Percentiles rank a stretch among this genome's conserved stretches.
phyloP scores from a whole-genome alignment of 2,797 vertebrate species.

The Nannoperca australis region DNA sequence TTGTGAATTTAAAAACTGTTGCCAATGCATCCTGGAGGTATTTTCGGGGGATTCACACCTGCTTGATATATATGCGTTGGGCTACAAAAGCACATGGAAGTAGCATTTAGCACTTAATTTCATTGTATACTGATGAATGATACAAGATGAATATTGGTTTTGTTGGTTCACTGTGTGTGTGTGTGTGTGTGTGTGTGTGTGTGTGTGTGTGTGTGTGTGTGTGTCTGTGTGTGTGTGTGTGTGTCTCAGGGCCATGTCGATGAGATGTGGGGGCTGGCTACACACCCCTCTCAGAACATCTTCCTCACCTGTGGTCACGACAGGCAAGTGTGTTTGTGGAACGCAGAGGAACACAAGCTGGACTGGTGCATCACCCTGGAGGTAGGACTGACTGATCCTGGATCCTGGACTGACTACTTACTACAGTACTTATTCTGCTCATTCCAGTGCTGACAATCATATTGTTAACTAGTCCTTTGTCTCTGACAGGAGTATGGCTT shows the following conservation, averaged over 20 bases:
- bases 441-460: not conserved
- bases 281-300: slow-evolving; percentile 88
- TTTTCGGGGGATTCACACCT: no score
- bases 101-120: not conserved
- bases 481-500: slow-evolving; percentile 89
- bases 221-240: slow-evolving; percentile 8
- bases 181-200: not conserved
- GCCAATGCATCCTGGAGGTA: no score
- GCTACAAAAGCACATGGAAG: not conserved
- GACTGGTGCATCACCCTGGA: slow-evolving; percentile 90
- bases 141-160: not conserved
- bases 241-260: slow-evolving; percentile 90
- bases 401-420: not conserved
- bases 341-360: slow-evolving; percentile 88
- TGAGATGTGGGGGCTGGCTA: slow-evolving; percentile 94
- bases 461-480: slow-evolving; percentile 13
- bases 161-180: not conserved
- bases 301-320: slow-evolving; percentile 94
- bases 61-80: not conserved
- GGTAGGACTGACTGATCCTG: slow-evolving; percentile 72
- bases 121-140: not conserved
- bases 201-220: not conserved
- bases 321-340: slow-evolving; percentile 93
- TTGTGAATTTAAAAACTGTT: not conserved
- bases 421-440: not conserved